Percentiles rank a stretch among this genome's conserved stretches.
These are phyloP conservation scores for Meganola albula DNA, from an alignment of 2,888 invertebrate genomes.

Conservation along the genomic window DNA sequence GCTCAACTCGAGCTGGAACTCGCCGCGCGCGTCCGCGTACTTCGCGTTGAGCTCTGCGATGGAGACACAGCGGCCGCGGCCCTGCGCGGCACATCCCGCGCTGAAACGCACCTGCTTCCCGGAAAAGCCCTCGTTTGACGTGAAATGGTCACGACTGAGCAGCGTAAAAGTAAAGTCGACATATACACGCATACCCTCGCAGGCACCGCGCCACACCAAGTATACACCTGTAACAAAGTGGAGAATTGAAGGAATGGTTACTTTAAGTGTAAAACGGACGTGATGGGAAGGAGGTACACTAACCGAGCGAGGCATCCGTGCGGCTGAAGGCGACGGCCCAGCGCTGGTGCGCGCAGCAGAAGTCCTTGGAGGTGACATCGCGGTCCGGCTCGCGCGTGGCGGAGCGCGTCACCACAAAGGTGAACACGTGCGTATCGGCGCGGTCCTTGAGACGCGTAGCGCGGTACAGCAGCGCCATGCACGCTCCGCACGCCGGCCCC, in stretches of 20 bases:
- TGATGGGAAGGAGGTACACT: constrained; percentile 16
- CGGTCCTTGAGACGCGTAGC: constrained; percentile 90
- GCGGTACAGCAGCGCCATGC: constrained; percentile 88
- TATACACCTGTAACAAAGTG: constrained; percentile 81
- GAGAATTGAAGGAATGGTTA: neutral
- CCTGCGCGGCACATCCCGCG: constrained; percentile 83
- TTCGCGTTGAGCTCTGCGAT: constrained; percentile 83
- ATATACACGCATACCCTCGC: constrained; percentile 85
- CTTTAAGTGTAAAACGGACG: neutral
- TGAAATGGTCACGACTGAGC: constrained; percentile 88
- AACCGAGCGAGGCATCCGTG: constrained; percentile 83
- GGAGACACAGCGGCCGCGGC: constrained; percentile 84
- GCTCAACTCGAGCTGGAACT: constrained; percentile 87
- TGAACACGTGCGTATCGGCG: constrained; percentile 89
- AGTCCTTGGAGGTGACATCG: constrained; percentile 89
- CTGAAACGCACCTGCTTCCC: constrained; percentile 85
- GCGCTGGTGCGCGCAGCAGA: constrained; percentile 87
- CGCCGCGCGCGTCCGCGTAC: constrained; percentile 88
- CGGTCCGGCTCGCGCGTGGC: constrained; percentile 87
- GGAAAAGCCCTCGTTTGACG: constrained; percentile 87
- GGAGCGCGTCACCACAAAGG: constrained; percentile 88
- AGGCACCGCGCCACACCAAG: constrained; percentile 86
- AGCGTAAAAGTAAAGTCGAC: constrained; percentile 89
- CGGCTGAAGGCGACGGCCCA: constrained; percentile 89
- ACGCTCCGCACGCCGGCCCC: constrained; percentile 70